Percentiles rank a stretch among this genome's conserved stretches.
Conservation (phyloP, 2,113 vertebrate genomes). For the Rattus norvegicus region DNA sequence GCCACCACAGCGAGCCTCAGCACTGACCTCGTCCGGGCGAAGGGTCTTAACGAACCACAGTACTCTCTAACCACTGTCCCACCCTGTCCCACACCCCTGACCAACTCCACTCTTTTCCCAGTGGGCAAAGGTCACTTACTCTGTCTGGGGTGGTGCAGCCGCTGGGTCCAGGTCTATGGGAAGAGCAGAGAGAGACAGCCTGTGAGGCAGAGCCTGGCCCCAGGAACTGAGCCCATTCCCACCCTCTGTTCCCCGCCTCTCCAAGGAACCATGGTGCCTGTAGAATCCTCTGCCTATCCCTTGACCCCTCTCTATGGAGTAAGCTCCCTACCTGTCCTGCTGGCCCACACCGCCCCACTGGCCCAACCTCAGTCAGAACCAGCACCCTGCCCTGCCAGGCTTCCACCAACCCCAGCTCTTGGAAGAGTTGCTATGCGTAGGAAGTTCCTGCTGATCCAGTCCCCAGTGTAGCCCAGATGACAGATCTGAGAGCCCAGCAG, state of each 20-base stretch:
- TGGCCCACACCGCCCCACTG: not conserved
- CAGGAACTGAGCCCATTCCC: not conserved
- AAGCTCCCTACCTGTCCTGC: constrained; percentile 58
- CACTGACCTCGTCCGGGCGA: not conserved
- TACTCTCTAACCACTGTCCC: not conserved
- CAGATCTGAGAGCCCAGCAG: constrained; percentile 44
- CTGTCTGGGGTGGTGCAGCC: not conserved
- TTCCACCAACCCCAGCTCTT: constrained; percentile 34
- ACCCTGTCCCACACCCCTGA: not conserved
- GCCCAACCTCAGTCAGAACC: not conserved
- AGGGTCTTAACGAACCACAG: not conserved
- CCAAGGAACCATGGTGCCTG: not conserved
- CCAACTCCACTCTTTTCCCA: not conserved
- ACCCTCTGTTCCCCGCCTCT: constrained; percentile 34
- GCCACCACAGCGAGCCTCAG: not conserved
- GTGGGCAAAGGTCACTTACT: constrained; percentile 66
- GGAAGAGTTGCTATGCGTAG: constrained; percentile 45
- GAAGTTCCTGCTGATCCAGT: constrained; percentile 72
- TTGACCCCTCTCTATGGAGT: not conserved
- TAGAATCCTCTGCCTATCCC: not conserved
- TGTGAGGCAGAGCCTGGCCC: not conserved
- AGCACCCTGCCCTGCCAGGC: not conserved
- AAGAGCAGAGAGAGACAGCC: not conserved
- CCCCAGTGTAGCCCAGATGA: constrained; percentile 46
- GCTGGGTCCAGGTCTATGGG: constrained; percentile 52